Base-by-base conservation (phyloP, 2,888 invertebrate genomes). In the Ornithoptera priamus region DNA sequence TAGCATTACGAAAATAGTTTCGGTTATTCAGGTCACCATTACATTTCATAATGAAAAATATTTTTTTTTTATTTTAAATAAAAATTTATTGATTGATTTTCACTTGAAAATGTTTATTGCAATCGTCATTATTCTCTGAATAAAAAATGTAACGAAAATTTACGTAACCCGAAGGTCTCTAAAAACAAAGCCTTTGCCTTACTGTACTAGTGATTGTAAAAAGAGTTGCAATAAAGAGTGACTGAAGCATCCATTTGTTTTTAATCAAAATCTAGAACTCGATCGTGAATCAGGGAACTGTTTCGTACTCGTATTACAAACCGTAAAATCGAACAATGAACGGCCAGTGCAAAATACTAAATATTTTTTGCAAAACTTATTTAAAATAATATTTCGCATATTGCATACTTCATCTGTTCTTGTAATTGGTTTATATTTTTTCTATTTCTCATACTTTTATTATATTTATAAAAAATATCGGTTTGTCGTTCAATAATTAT, bases 281-380 rank as follows among this genome's bases (percentile, higher is more conserved):
- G 22, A 67, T 67, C 50, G 42, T 58, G 65, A 67, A 67, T 46
- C 63, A 46, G 36, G 22, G 56, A 67, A 67, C 46, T 46, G 53
- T 61, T 53, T 61, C 57, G 67, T 18, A 71, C 58, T 70, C 57
- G 67, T 18, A 71, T 61, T 70, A 60, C 64, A 39, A 42, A 58
- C 65, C 56, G 64, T 68, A 67, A 71, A 62, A 57, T 56, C 57
- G 62, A 73, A 73, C 73, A 73, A 73, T 73, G 67, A 59, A 71
- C 68, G 67, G 67, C 72, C 67, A 63, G 61, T 71, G 69, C 46
- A 61, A 24, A 68, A 72, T 65, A 66, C 78, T 77, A 74, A 76
- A 79, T 75, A 76, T 75, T 77, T 76, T 71, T 77, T 75, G 78
- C 74, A 75, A 74, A 78, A 75, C 70, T 73, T 69, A 70, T 70